A percentile compares a stretch with the other conserved stretches of the same genome.
These are phyloP conservation scores for Drosophila fungiperda DNA, from an alignment of 2,888 invertebrate genomes.

Conservation along the genomic window DNA sequence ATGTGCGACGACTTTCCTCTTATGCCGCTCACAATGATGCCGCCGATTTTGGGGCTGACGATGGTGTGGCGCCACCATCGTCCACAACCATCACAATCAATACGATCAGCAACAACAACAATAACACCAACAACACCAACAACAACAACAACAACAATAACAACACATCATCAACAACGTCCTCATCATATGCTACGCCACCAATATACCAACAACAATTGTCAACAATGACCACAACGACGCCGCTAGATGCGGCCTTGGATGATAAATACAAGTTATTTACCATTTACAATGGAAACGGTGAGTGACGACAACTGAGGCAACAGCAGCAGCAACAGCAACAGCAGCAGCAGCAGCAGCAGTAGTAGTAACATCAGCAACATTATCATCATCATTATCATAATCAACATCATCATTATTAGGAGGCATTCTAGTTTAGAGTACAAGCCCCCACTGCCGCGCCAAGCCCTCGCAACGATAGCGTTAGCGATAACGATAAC, in stretches of 20 bases:
- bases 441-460: background rate
- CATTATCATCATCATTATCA: background rate
- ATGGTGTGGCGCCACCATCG: slow-evolving; percentile 44
- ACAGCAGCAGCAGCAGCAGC: slow-evolving; percentile 14
- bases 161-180: slow-evolving; percentile 66
- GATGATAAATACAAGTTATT: slow-evolving; percentile 85
- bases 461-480: background rate
- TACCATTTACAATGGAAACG: slow-evolving; percentile 85
- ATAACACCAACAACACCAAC: slow-evolving; percentile 47
- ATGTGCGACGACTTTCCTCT: slow-evolving; percentile 63
- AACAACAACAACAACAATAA: slow-evolving; percentile 37
- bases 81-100: slow-evolving; percentile 68
- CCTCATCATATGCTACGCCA: slow-evolving; percentile 74
- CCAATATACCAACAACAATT: slow-evolving; percentile 78
- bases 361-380: background rate
- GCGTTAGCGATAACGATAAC: background rate
- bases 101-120: slow-evolving; percentile 39
- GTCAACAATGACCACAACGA: slow-evolving; percentile 72
- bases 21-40: slow-evolving; percentile 63
- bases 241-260: slow-evolving; percentile 70
- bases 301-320: slow-evolving; percentile 79
- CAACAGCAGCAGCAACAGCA: slow-evolving; percentile 17
- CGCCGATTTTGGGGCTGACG: slow-evolving; percentile 49
- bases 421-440: slow-evolving; percentile 5
- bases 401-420: background rate